Conservation (phyloP, 1,140 invertebrate genomes). For the Bombus huntii region DNA sequence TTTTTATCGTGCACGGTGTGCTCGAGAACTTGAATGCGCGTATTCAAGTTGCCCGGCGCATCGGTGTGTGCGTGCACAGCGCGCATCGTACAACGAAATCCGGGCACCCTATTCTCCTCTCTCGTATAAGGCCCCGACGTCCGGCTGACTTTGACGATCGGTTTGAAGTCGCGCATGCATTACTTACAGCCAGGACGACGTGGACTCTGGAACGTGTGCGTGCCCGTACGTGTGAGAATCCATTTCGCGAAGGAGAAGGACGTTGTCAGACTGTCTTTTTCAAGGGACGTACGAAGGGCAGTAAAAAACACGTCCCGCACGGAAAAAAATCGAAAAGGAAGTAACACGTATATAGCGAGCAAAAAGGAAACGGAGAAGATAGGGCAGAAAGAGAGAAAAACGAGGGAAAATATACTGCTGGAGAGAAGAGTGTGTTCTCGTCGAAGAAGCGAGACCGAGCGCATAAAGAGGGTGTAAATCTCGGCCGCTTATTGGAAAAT, state of each 20-base stretch:
- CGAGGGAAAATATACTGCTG: conserved; percentile 40
- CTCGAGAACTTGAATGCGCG: background rate
- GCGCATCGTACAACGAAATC: conserved; percentile 48
- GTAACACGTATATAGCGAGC: conserved; percentile 33
- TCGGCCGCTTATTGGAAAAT: conserved; percentile 65
- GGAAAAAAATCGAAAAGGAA: conserved; percentile 49
- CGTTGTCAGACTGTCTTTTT: conserved; percentile 62
- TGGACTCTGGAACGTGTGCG: conserved; percentile 19
- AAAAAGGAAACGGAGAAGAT: conserved; percentile 12
- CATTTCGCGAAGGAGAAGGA: conserved; percentile 65
- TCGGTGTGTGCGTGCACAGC: conserved; percentile 3
- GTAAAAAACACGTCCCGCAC: conserved; percentile 63
- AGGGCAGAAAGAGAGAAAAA: conserved; percentile 25
- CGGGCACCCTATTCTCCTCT: conserved; percentile 56
- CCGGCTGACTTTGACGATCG: conserved; percentile 67
- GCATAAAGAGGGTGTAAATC: conserved; percentile 54
- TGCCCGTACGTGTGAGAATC: conserved; percentile 62
- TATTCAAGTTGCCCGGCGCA: conserved; percentile 10
- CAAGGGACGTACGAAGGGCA: conserved; percentile 59
- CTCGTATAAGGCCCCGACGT: conserved; percentile 45
- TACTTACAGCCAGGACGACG: conserved; percentile 46
- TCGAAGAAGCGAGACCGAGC: background rate
- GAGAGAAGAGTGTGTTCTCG: conserved; percentile 51
- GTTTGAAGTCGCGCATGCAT: conserved; percentile 59
- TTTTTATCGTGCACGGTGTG: background rate